Percentiles rank a stretch among this genome's conserved stretches.
Evolutionary conservation across 2,797 vertebrate genomes (phyloP).

Genomic region (Ceryle rudis): DNA sequence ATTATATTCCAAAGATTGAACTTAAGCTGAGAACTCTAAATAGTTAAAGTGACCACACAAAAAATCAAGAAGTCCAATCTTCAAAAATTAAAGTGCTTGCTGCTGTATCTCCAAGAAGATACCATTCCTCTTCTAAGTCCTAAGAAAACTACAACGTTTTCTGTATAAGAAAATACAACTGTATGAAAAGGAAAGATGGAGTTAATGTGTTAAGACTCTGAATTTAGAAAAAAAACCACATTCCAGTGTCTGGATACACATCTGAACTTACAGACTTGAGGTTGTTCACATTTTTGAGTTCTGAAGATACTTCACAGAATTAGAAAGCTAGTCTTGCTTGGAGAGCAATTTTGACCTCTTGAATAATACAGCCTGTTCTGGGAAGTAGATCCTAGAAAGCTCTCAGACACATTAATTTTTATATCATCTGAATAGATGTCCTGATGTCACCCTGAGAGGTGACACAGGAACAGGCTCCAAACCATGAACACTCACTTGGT

Average conservation of each 20-base stretch:
- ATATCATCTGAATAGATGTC: neutral
- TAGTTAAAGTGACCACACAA: neutral
- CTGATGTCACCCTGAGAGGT: neutral
- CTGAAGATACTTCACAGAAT: neutral
- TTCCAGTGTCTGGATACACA: neutral
- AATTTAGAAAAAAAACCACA: neutral
- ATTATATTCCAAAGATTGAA: neutral
- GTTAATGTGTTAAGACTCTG: neutral
- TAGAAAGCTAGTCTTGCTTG: neutral
- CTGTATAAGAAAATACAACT: neutral
- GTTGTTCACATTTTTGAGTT: neutral
- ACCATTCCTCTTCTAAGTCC: neutral
- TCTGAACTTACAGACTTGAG: neutral
- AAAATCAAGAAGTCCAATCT: neutral
- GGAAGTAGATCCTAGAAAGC: neutral
- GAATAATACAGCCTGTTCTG: neutral
- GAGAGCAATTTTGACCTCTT: neutral
- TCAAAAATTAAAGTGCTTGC: neutral
- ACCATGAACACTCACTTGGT: neutral
- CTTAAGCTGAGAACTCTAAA: neutral
- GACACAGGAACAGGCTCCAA: neutral
- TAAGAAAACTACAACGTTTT: neutral
- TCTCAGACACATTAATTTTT: neutral
- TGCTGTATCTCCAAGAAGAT: neutral
- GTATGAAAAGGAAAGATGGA: neutral